Evolutionary conservation across 2,888 invertebrate genomes (phyloP), one percentile per base, ranked within the genome.

Genomic region (Synanthedon formicaeformis): DNA sequence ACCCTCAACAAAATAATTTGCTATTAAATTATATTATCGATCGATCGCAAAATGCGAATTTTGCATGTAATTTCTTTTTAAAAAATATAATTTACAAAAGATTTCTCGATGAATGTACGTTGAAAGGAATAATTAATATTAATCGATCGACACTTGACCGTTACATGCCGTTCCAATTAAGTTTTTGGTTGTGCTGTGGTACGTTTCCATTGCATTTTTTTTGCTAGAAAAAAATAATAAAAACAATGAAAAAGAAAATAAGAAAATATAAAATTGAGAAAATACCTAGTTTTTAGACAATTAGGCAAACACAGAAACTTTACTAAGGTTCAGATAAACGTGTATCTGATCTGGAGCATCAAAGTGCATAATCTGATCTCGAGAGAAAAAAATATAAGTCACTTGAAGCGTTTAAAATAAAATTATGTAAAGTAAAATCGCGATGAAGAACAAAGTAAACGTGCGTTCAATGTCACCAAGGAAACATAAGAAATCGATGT

Each of bases 41-140:
- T 50, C 40, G 52, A 64, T 62, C 58, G 57, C 50, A 52, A 54
- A 52, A 56, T 51, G 55, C 48, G 51, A 55, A 53, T 55, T 56
- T 57, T 59, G 56, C 10, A 34, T 34, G 8, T 51, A 52, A 54
- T 50, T 54, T 50, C 50, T 52, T 51, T 50, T 51, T 50, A n/a
- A n/a, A n/a, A n/a, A 50, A 53, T 48, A 34, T 51, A 50, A 53
- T 51, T 51, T 55, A 45, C 18, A 50, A 11, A 51, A 52, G 40
- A 52, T 18, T 51, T 40, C 11, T 18, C 18, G 45, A 53, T 45
- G 54, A 48, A 53, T 53, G 50, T 57, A 56, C 53, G 56, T 62
- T 61, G 14, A 62, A 59, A 61, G 34, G 54, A 62, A 67, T 66
- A 71, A 72, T 73, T 71, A 73, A 71, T 73, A 71, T 66, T 71